Base-by-base conservation (phyloP, 1,140 invertebrate species). In the Magallana angulata region DNA sequence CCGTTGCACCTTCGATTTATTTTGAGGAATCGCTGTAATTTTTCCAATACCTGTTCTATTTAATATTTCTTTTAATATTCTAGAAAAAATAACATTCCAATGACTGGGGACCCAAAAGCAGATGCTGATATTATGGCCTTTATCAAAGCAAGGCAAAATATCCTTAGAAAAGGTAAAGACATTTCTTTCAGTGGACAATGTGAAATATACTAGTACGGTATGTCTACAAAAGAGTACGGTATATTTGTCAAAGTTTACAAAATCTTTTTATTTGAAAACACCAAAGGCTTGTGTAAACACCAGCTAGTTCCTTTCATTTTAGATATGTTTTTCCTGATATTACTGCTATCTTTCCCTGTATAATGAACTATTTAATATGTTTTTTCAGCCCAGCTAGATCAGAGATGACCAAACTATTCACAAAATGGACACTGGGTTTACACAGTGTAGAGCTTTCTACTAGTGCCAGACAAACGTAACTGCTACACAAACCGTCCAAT, bases 61-160 rank as follows among this genome's bases (percentile, higher is more conserved):
- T 9, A 9, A 80, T 80, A n/a, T 80, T 24, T 76, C 24, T 80
- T 80, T 57, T 82, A 14, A 57, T 16, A 57, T 82, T 16, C 7
- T 56, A 84, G 82, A 18, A 18, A 88, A 62, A 85, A 88, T 56
- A 91, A 90, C 48, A 91, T 94, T 18, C 91, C 91, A 71, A 87
- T 95, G 84, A 95, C 94, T 85, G 94, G 94, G 57, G 94, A 95
- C 89, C 89, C 93, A n/a, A 90, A 94, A 83, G 94, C 93, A 62
- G 94, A 95, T 91, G 94, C 93, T 86, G 94, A 95, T 90, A 94
- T 95, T 71, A 93, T 94, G 92, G 94, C 94, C 5, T 95, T 95
- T 91, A 88, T 94, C 9, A 93, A 92, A 91, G 94, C 94, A 6
- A 92, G 94, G 83, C 93, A 94, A 84, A 93, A 93, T 81, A 90